Evolutionary conservation across 2,888 invertebrate genomes (phyloP).

Genomic region (Herminia tarsipennalis): DNA sequence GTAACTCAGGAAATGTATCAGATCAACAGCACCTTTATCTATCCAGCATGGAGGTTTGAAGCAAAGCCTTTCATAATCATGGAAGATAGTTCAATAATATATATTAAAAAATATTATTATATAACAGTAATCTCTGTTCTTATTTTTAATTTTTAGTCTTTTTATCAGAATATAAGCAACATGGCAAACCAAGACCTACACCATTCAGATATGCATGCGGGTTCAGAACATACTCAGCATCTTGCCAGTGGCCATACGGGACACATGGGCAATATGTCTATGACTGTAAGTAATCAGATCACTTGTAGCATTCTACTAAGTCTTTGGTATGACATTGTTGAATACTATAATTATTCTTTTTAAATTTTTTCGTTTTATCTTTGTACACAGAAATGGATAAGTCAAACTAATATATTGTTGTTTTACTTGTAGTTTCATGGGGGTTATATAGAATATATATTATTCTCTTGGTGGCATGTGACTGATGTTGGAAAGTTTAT

Average conservation of each 20-base stretch:
- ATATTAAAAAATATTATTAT: too few relatives aligned
- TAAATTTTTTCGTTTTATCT: neutral
- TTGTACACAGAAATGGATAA: too few relatives aligned
- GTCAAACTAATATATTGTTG: neutral
- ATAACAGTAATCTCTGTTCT: too few relatives aligned
- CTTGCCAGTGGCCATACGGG: slow-evolving; percentile 29
- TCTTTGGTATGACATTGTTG: neutral
- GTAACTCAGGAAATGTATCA: too few relatives aligned
- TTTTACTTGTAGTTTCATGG: slow-evolving; percentile 91
- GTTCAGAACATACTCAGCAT: neutral
- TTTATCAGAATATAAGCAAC: slow-evolving; percentile 22
- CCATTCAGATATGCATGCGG: slow-evolving; percentile 26
- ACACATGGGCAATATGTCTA: slow-evolving; percentile 58
- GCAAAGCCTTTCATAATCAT: too few relatives aligned
- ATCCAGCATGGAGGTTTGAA: too few relatives aligned
- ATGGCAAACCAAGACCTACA: slow-evolving; percentile 25
- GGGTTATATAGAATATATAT: slow-evolving; percentile 90
- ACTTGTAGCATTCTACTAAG: neutral
- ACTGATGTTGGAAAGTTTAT: slow-evolving; percentile 91
- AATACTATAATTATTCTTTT: neutral
- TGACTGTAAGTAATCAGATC: slow-evolving; percentile 63
- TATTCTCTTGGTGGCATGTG: slow-evolving; percentile 94
- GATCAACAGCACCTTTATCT: too few relatives aligned
- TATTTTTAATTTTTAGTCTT: neutral
- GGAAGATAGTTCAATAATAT: too few relatives aligned